phyloP scores from a whole-genome alignment of 1,140 invertebrate species.

The Zelostemma sp. region DNA sequence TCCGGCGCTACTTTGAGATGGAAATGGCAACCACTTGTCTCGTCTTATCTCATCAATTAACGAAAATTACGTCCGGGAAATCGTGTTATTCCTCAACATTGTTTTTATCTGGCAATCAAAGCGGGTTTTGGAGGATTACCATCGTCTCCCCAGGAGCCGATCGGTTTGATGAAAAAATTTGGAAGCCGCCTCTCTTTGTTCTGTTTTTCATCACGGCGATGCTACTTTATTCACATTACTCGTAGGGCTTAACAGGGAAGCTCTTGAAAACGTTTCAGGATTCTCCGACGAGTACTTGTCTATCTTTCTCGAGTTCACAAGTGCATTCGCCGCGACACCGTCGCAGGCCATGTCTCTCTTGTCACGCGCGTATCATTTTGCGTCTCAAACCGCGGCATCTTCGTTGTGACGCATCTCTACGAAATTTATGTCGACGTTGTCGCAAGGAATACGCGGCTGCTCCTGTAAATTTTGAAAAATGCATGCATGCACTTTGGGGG shows the following conservation, averaged over 20 bases:
- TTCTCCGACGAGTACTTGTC: slow-evolving; percentile 19
- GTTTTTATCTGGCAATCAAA: not conserved
- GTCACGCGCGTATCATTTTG: slow-evolving; percentile 7
- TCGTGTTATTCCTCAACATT: not conserved
- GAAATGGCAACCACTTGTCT: slow-evolving; percentile 9
- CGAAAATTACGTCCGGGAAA: not conserved
- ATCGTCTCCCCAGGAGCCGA: not conserved
- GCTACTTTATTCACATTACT: not conserved
- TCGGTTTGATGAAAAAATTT: not conserved
- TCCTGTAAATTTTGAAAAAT: no score
- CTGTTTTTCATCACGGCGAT: not conserved
- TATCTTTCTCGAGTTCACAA: slow-evolving; percentile 21
- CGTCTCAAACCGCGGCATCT: slow-evolving; percentile 7
- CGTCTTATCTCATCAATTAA: slow-evolving; percentile 3
- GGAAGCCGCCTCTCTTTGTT: not conserved
- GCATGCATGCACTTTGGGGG: no score
- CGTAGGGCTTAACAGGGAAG: slow-evolving; percentile 19
- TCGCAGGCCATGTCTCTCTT: slow-evolving; percentile 5
- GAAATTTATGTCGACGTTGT: no score
- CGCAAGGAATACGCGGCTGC: no score
- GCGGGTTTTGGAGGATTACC: no score
- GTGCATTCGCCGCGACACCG: slow-evolving; percentile 8
- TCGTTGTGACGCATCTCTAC: not conserved
- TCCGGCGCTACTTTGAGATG: slow-evolving; percentile 4
- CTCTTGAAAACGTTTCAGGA: slow-evolving; percentile 22